Evolutionary conservation across 2,888 invertebrate genomes (phyloP).

Genomic region (Mythimna albipuncta): DNA sequence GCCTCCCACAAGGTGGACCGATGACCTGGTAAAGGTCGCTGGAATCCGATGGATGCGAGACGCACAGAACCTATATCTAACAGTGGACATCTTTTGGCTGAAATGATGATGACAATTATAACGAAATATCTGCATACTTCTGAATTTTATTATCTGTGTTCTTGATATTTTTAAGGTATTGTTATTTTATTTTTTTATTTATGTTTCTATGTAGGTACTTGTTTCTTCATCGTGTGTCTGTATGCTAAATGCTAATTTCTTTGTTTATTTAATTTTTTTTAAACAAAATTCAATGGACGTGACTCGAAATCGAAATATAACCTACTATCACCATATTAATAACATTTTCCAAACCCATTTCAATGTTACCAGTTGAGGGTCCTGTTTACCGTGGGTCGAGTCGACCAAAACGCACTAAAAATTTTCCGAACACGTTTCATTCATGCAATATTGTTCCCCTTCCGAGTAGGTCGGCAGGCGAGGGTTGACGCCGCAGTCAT

Average conservation of each 20-base stretch:
- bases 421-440: constrained; percentile 52
- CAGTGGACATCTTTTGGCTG: too few species aligned
- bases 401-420: constrained; percentile 32
- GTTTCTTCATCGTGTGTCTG: too few species aligned
- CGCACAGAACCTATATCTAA: too few species aligned
- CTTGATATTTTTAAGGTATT: too few species aligned
- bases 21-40: too few species aligned
- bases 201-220: too few species aligned
- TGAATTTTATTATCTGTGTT: too few species aligned
- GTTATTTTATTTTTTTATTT: too few species aligned
- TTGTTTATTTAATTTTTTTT: too few species aligned
- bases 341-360: constrained; percentile 38
- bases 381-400: constrained; percentile 29
- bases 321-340: background rate
- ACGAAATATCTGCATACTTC: background rate
- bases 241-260: too few species aligned
- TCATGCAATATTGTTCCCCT: constrained; percentile 57
- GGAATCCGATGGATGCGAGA: too few species aligned
- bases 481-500: constrained; percentile 50
- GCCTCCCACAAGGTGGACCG: too few species aligned
- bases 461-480: constrained; percentile 27
- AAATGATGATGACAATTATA: background rate
- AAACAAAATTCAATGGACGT: background rate
- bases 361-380: constrained; percentile 31
- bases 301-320: background rate